Conservation (phyloP, 1,140 invertebrate species). For the Platyscapa corneri region DNA sequence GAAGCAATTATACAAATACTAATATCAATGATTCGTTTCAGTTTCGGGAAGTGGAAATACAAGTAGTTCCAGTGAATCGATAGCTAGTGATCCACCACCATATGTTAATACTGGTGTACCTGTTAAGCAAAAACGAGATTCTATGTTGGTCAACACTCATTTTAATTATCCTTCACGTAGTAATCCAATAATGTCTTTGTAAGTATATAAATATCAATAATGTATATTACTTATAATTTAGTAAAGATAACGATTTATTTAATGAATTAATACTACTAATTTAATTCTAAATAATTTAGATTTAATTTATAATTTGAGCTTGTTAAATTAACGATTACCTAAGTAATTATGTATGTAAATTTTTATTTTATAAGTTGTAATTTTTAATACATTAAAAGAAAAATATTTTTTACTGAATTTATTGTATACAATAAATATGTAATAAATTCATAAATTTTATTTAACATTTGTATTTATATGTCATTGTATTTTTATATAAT, state of each 20-base stretch:
- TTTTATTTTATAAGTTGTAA: not conserved
- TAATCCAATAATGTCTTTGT: conserved; percentile 65
- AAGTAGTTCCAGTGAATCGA: conserved; percentile 84
- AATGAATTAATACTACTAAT: too few relatives aligned
- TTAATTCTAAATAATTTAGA: too few relatives aligned
- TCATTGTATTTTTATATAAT: too few relatives aligned
- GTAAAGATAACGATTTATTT: not conserved
- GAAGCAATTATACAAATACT: too few relatives aligned
- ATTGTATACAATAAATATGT: too few relatives aligned
- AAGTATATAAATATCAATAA: conserved; percentile 52
- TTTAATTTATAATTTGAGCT: too few relatives aligned
- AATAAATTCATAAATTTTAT: too few relatives aligned
- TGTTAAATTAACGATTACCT: too few relatives aligned
- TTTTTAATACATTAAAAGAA: too few relatives aligned
- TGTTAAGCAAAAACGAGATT: conserved; percentile 66
- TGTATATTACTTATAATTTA: not conserved
- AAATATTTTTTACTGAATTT: too few relatives aligned
- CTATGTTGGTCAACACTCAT: conserved; percentile 64
- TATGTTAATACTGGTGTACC: conserved; percentile 60
- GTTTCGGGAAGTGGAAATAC: conserved; percentile 73
- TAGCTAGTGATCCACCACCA: conserved; percentile 76
- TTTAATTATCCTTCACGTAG: conserved; percentile 63
- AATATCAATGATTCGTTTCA: conserved; percentile 30
- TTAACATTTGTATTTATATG: too few relatives aligned
- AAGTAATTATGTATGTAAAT: too few relatives aligned